Evolutionary conservation across 1,140 invertebrate genomes (phyloP), one percentile per base, ranked within the genome.

Genomic region (Hormaphis cornu): DNA sequence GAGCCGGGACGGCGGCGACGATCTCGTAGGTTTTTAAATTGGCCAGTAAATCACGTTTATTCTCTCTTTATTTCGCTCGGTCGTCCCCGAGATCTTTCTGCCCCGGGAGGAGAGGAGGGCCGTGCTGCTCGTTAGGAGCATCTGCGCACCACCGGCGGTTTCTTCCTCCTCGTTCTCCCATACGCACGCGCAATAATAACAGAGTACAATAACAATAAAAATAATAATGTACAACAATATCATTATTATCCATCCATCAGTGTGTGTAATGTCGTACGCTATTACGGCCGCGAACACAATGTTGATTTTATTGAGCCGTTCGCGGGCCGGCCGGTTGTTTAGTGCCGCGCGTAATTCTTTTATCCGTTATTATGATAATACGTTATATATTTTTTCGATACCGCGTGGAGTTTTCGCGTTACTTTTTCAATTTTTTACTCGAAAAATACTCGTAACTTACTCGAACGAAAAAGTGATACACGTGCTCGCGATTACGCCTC

Each of bases 11-110:
- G 42, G 42, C 40, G 59, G 44, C 59, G 44, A 63, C 59, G 59
- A 46, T 26, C 59, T 42, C 61, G 40, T 66, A 24, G 61, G 61
- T 66, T 66, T 66, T 66, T 66, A 66, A 66, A 66, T 66, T 66
- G 61, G 28, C 42, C 61, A 66, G 44, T 66, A 66, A 66, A 66
- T 66, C 61, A 66, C 61, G 61, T 66, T 66, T 66, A 50, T 66
- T 30, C 42, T 22, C n/a, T 14, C 14, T 40, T 14, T 40, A 5
- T 46, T 46, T 46, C 18, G 12, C 42, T 46, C 18, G 18, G 12
- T 46, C 42, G n/a, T n/a, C n/a, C n/a, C n/a, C n/a, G n/a, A n/a
- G n/a, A n/a, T 58, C 33, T 58, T 58, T 9, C 40, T 56, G 6
- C 12, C 40, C 20, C 18, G 35, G 28, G 18, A 30, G 58, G 28